Evolutionary conservation across 2,797 vertebrate species (phyloP).

Genomic region (Aulostomus chinensis): DNA sequence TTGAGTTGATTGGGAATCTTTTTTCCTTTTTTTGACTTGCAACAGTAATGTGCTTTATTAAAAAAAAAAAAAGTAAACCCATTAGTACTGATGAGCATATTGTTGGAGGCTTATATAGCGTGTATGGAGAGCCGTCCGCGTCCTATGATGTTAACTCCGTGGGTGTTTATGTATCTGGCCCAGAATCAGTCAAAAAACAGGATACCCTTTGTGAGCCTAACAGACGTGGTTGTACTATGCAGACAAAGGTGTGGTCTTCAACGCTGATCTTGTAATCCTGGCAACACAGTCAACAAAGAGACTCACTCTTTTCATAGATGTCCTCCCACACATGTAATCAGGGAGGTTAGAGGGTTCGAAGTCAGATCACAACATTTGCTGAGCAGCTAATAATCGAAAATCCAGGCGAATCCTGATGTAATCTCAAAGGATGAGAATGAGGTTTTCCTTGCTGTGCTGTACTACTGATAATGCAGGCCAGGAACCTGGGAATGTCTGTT

Average conservation of each 20-base stretch:
- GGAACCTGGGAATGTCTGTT: conserved; percentile 11
- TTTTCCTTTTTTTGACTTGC: not conserved
- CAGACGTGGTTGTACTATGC: conserved; percentile 51
- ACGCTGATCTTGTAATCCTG: conserved; percentile 61
- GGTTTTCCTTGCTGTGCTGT: conserved; percentile 33
- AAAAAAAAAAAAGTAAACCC: not conserved
- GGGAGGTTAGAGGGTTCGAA: conserved; percentile 22
- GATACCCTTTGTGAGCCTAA: conserved; percentile 55
- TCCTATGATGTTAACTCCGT: conserved; percentile 25
- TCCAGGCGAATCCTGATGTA: conserved; percentile 46
- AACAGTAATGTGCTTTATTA: not conserved
- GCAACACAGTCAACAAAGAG: conserved; percentile 69
- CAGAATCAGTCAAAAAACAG: conserved; percentile 50
- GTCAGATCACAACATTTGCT: conserved; percentile 27
- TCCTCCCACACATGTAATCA: conserved; percentile 55
- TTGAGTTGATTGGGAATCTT: not conserved
- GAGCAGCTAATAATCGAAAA: conserved; percentile 57
- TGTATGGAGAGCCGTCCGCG: not conserved
- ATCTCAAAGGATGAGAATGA: conserved; percentile 38
- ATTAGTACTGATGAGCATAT: not conserved
- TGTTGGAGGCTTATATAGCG: not conserved
- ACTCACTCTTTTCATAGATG: conserved; percentile 41
- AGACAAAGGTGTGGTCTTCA: conserved; percentile 73
- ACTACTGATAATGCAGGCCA: conserved; percentile 27
- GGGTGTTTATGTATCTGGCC: conserved; percentile 44